Conservation (phyloP, 2,888 invertebrate genomes). For the Osmoderma eremita region DNA sequence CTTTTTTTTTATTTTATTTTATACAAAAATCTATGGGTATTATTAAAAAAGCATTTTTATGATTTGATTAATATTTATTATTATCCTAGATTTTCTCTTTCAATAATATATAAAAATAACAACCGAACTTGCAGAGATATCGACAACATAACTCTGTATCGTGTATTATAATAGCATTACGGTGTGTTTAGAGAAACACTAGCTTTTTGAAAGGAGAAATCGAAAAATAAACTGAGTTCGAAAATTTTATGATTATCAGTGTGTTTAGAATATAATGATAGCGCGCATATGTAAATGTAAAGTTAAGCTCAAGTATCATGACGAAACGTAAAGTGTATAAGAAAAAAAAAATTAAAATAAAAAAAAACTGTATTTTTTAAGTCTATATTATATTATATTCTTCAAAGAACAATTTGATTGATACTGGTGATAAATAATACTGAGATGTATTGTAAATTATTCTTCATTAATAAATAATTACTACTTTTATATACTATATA, state of each 20-base stretch:
- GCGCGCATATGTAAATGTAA: conserved; percentile 26
- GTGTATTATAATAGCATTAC: conserved; percentile 14
- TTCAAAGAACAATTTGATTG: not conserved
- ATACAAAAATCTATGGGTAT: not conserved
- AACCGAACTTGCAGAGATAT: not conserved
- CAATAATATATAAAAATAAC: not conserved
- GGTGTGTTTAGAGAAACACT: not conserved
- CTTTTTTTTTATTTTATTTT: not conserved
- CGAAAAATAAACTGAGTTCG: not conserved
- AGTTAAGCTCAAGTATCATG: conserved; percentile 40
- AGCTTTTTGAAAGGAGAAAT: not conserved
- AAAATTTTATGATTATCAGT: not conserved
- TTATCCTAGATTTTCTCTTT: conserved; percentile 5
- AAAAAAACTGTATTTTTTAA: conserved; percentile 37
- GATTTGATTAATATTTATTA: conserved; percentile 6
- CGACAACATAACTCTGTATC: not conserved
- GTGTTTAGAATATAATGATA: not conserved
- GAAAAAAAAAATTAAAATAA: not conserved
- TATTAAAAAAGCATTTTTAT: not conserved
- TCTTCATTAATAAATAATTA: conserved; percentile 42
- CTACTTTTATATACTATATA: conserved; percentile 37
- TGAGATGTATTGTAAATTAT: conserved; percentile 43
- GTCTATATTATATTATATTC: conserved; percentile 11
- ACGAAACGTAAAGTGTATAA: conserved; percentile 14
- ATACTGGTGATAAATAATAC: conserved; percentile 13